Percentiles rank a stretch among this genome's conserved stretches.
Conservation (phyloP, 2,797 vertebrate genomes). For the Cirrhinus molitorella region DNA sequence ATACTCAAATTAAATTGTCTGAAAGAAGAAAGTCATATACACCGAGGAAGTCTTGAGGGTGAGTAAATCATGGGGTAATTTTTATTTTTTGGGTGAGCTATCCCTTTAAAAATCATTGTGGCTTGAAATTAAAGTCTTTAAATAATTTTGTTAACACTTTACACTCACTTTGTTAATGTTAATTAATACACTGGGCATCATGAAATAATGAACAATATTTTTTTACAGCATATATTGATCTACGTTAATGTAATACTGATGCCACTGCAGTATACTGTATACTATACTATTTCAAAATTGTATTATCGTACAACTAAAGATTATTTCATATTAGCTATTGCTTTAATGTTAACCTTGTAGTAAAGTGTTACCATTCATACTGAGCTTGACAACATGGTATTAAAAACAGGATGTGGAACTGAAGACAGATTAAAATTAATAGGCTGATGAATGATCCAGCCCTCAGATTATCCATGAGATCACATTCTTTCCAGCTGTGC, state of each 20-base stretch:
- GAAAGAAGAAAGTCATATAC: too few relatives aligned
- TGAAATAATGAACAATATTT: not conserved
- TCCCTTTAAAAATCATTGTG: not conserved
- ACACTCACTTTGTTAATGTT: not conserved
- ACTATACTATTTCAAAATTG: not conserved
- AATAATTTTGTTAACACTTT: not conserved
- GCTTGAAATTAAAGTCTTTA: not conserved
- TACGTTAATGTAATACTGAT: not conserved
- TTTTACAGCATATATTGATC: not conserved
- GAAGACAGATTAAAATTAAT: not conserved
- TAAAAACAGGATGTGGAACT: constrained; percentile 8
- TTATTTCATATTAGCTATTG: not conserved
- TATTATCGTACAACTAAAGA: too few relatives aligned
- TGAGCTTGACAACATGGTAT: not conserved
- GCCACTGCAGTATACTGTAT: not conserved
- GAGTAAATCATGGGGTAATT: too few relatives aligned
- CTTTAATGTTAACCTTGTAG: not conserved
- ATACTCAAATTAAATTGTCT: too few relatives aligned
- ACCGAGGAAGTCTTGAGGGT: too few relatives aligned
- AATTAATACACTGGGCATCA: not conserved
- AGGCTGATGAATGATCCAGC: constrained; percentile 2
- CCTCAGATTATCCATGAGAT: constrained; percentile 36
- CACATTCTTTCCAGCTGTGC: constrained; percentile 30
- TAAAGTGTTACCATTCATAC: not conserved
- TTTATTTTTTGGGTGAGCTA: too few relatives aligned